Evolutionary conservation across 2,113 vertebrate genomes (phyloP).

Genomic region (Leucopternis melanops): DNA sequence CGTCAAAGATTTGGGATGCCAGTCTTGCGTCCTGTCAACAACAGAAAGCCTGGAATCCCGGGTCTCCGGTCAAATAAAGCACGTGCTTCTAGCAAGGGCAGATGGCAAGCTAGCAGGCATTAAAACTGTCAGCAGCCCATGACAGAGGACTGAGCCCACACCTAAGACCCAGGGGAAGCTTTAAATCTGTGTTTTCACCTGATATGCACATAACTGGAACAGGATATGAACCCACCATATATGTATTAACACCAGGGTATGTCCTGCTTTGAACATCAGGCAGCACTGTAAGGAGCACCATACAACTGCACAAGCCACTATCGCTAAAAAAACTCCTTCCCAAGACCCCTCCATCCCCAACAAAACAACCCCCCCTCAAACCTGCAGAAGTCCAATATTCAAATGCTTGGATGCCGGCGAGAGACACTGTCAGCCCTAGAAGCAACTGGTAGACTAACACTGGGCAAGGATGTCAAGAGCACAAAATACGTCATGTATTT

Average conservation of each 20-base stretch:
- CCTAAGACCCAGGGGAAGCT: not conserved
- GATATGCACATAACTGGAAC: not conserved
- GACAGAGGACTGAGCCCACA: not conserved
- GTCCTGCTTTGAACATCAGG: not conserved
- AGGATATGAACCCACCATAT: not conserved
- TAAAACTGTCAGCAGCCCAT: not conserved
- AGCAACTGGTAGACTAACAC: not conserved
- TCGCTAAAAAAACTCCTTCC: not conserved
- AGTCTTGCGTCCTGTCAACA: not conserved
- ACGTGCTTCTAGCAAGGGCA: not conserved
- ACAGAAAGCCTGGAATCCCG: not conserved
- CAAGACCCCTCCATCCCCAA: not conserved
- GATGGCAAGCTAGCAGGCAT: not conserved
- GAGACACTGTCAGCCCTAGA: not conserved
- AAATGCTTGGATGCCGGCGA: not conserved
- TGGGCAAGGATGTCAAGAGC: not conserved
- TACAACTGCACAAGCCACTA: not conserved
- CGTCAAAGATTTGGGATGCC: not conserved
- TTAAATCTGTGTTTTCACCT: not conserved
- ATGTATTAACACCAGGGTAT: not conserved
- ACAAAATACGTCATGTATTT: fast-evolving
- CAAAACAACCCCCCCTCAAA: not conserved
- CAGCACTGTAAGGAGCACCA: not conserved
- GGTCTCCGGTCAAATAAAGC: not conserved
- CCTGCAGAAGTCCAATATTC: not conserved